Evolutionary conservation across 2,113 vertebrate species (phyloP).

Genomic region (Ailuropoda melanoleuca): DNA sequence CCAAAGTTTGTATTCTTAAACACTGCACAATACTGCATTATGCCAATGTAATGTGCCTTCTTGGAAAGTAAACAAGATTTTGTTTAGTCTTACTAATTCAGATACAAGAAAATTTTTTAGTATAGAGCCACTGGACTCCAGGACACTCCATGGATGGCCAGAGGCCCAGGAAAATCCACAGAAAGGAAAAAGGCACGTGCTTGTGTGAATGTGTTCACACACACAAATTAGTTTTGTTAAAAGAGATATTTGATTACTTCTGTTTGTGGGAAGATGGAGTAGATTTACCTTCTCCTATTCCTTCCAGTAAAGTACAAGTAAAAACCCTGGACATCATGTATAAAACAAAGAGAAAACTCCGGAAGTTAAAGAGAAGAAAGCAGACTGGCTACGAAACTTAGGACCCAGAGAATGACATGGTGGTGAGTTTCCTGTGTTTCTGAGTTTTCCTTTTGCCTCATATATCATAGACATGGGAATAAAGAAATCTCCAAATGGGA

Average conservation of each 20-base stretch:
- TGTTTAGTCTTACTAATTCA: neutral
- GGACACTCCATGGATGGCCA: neutral
- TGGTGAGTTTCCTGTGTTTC: neutral
- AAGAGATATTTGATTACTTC: conserved; percentile 17
- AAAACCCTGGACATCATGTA: neutral
- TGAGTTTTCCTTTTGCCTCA: neutral
- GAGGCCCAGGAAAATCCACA: neutral
- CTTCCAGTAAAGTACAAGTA: neutral
- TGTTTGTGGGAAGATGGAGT: neutral
- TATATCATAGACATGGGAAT: neutral
- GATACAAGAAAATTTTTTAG: neutral
- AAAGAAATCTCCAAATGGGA: neutral
- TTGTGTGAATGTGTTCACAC: neutral
- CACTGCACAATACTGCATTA: neutral
- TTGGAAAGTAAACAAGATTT: neutral
- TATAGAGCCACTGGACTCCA: neutral
- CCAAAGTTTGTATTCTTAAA: neutral
- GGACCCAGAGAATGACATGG: neutral
- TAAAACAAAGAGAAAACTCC: neutral
- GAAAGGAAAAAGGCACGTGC: neutral
- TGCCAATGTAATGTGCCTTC: neutral
- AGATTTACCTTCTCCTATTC: neutral
- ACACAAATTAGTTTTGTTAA: neutral
- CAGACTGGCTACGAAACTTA: neutral
- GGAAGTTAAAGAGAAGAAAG: neutral